Evolutionary conservation across 2,888 invertebrate genomes (phyloP).

Genomic region (Pseudococcus viburni): DNA sequence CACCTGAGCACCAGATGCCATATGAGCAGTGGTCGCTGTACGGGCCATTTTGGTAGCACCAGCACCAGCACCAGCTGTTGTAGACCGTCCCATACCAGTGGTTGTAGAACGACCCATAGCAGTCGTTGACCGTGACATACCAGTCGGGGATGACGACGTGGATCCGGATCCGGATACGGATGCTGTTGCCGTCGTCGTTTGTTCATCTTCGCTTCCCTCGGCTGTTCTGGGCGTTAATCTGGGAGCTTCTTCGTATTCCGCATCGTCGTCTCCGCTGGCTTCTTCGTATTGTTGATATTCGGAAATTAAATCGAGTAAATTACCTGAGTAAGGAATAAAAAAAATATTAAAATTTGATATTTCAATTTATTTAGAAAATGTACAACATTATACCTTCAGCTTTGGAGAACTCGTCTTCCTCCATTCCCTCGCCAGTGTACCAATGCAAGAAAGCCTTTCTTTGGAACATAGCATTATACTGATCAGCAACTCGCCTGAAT

Average conservation of each 20-base stretch:
- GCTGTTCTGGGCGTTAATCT: slow-evolving; percentile 57
- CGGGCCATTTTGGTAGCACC: no score
- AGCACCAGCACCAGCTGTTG: no score
- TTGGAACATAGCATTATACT: slow-evolving; percentile 65
- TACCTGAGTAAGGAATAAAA: slow-evolving; percentile 13
- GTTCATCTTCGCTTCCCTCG: slow-evolving; percentile 30
- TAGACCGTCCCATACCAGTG: no score
- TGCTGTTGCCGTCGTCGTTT: no score
- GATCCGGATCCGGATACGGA: neutral
- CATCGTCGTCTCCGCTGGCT: slow-evolving; percentile 64
- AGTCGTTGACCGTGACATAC: no score
- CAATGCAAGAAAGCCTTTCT: slow-evolving; percentile 66
- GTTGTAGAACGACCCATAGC: no score
- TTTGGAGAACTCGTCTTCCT: slow-evolving; percentile 65
- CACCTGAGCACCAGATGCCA: neutral
- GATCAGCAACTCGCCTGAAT: slow-evolving; percentile 62
- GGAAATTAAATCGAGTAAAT: slow-evolving; percentile 60
- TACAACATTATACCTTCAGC: slow-evolving; percentile 55
- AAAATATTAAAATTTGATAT: neutral
- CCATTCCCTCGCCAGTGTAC: slow-evolving; percentile 66
- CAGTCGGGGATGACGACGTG: no score
- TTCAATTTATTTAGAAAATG: neutral
- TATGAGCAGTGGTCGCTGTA: no score
- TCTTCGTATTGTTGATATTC: slow-evolving; percentile 65
- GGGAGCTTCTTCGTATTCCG: slow-evolving; percentile 64